phyloP scores from a whole-genome alignment of 2,888 invertebrate species.

The Meloe dianella region DNA sequence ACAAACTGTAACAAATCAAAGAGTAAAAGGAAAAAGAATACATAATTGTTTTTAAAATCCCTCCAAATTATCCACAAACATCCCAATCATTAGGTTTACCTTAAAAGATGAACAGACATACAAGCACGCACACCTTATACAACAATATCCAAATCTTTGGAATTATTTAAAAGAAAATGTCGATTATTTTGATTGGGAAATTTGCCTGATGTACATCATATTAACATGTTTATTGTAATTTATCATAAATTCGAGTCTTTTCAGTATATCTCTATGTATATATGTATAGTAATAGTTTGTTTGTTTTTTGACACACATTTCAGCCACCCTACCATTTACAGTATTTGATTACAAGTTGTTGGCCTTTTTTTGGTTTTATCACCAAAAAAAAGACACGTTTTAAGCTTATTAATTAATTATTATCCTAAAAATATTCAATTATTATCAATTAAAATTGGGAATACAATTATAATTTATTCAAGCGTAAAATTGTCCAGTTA shows the following conservation, averaged over 20 bases:
- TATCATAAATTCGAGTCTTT: conserved; percentile 36
- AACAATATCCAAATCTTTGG: conserved; percentile 27
- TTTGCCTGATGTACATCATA: not conserved
- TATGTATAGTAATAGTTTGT: not conserved
- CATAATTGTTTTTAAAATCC: conserved; percentile 23
- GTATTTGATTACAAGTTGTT: conserved; percentile 38
- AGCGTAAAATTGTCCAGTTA: conserved; percentile 49
- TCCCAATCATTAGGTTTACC: conserved; percentile 22
- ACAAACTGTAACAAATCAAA: conserved; percentile 42
- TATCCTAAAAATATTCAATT: conserved; percentile 50
- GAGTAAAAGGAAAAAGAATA: conserved; percentile 38
- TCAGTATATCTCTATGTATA: not conserved
- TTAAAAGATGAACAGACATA: conserved; percentile 26
- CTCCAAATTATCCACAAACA: conserved; percentile 18
- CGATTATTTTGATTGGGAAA: not conserved
- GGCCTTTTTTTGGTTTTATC: conserved; percentile 11
- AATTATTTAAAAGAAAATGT: not conserved
- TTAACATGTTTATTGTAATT: not conserved
- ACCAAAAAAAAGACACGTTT: conserved; percentile 20
- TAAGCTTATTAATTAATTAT: conserved; percentile 47
- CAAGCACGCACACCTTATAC: conserved; percentile 11
- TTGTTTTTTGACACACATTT: conserved; percentile 8
- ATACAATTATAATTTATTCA: conserved; percentile 45
- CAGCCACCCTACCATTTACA: conserved; percentile 23
- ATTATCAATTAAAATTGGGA: conserved; percentile 47